Evolutionary conservation across 2,797 vertebrate species (phyloP).

Genomic region (Chloroceryle inda): DNA sequence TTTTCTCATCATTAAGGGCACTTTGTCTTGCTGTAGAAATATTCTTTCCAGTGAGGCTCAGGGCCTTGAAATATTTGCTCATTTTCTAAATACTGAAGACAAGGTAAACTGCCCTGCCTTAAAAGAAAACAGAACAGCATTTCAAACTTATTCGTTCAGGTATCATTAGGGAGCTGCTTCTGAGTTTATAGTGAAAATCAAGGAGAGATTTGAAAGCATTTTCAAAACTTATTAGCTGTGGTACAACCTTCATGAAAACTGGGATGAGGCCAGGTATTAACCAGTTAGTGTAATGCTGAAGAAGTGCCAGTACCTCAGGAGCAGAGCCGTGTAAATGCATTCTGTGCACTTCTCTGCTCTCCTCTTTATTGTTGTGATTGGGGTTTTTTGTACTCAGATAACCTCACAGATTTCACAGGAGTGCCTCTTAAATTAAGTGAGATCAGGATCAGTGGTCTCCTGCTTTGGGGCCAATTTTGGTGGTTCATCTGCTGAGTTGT

Average conservation of each 20-base stretch:
- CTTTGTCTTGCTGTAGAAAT: background rate
- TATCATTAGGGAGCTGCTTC: background rate
- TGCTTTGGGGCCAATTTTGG: background rate
- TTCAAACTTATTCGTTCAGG: slow-evolving; percentile 11
- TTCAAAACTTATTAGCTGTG: background rate
- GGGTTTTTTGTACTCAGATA: background rate
- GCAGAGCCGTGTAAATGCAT: background rate
- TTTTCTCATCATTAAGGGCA: background rate
- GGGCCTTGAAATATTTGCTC: slow-evolving; percentile 27
- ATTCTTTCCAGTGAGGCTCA: background rate
- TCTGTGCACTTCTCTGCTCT: background rate
- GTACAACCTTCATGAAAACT: background rate
- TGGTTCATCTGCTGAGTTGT: slow-evolving; percentile 26
- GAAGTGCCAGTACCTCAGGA: background rate
- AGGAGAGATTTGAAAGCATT: slow-evolving; percentile 25
- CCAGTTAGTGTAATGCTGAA: background rate
- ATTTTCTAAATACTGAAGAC: slow-evolving; percentile 17
- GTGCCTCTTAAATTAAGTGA: background rate
- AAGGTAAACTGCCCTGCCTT: background rate
- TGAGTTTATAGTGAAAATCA: slow-evolving; percentile 29
- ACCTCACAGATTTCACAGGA: background rate
- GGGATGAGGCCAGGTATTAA: background rate
- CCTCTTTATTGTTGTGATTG: background rate
- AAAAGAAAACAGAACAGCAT: background rate
- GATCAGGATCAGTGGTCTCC: slow-evolving; percentile 14